These are phyloP conservation scores for Cossypha polioptera DNA, from an alignment of 2,797 vertebrate genomes.

Conservation along the genomic window DNA sequence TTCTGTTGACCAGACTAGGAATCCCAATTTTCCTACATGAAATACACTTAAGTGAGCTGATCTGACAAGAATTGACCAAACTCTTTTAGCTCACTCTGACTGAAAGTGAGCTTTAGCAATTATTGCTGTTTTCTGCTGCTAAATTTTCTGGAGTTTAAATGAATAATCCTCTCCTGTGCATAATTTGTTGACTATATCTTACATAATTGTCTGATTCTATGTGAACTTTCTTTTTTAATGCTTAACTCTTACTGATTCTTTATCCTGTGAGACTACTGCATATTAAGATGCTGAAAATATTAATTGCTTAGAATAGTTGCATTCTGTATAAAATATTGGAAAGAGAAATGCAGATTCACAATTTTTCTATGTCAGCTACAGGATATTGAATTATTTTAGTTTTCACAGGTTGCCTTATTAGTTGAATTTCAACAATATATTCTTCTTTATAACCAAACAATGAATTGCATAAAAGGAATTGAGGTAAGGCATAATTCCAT, in stretches of 20 bases:
- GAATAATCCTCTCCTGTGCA: neutral
- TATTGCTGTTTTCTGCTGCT: neutral
- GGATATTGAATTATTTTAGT: conserved; percentile 16
- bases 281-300: conserved; percentile 10
- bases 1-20: neutral
- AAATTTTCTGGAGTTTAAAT: neutral
- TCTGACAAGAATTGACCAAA: neutral
- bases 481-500: neutral
- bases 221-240: neutral
- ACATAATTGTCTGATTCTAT: neutral
- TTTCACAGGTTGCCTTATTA: conserved; percentile 7
- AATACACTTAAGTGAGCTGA: neutral
- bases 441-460: neutral
- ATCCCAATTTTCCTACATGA: neutral
- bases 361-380: neutral
- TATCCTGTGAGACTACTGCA: neutral
- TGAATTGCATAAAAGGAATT: neutral
- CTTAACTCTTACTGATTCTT: neutral
- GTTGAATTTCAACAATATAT: neutral
- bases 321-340: neutral
- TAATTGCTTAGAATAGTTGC: neutral
- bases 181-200: neutral
- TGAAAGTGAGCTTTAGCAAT: neutral
- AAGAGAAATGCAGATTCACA: conserved; percentile 29
- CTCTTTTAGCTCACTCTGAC: neutral